Base-by-base conservation (phyloP, 2,888 invertebrate species). In the Eupsilia transversa region DNA sequence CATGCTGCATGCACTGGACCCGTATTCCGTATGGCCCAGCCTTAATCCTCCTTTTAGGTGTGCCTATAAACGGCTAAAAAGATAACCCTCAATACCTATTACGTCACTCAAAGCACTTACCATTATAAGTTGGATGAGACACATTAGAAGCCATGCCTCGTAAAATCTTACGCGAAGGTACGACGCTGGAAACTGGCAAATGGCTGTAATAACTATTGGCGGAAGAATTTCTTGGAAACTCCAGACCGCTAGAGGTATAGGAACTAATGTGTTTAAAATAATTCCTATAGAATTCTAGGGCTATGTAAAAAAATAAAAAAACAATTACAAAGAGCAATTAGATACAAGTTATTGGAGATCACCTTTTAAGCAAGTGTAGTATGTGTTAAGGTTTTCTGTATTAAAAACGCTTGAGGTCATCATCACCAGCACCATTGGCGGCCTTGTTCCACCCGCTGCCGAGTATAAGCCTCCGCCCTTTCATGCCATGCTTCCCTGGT, bases 131-230 rank as follows among this genome's bases (percentile, higher is more conserved):
- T 72, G 33, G 33, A 56, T 14, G 67, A 54, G 83, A 73, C 80
- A 72, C 60, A 38, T 78, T 73, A 64, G 59, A 33, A 59, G 83
- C 54, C 46, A 67, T 52, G 65, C 65, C 61, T 76, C 84, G 54
- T 80, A 84, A 82, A 82, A 76, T 83, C 65, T 82, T 70, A 82
- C 80, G 76, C 20, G 75, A 33, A 70, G 74, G 82, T 78, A n/a
- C 49, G 46, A 27, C 54, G 41, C n/a, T 23, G 46, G 65, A 59
- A 69, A 63, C 71, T 59, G 59, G 41, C 17, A 35, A 75, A 69
- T 57, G 69, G 35, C 76, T 33, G 38, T 76, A 72, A 82, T 84
- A 82, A 82, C 72, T 77, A 84, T 84, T 54, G 82, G 38, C 49
- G 61, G 52, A 76, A 64, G 80, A 75, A 76, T 66, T 57, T 67